A percentile compares a stretch with the other conserved stretches of the same genome.
Evolutionary conservation across 2,797 vertebrate species (phyloP).

Genomic region (Ptychadena robeensis): DNA sequence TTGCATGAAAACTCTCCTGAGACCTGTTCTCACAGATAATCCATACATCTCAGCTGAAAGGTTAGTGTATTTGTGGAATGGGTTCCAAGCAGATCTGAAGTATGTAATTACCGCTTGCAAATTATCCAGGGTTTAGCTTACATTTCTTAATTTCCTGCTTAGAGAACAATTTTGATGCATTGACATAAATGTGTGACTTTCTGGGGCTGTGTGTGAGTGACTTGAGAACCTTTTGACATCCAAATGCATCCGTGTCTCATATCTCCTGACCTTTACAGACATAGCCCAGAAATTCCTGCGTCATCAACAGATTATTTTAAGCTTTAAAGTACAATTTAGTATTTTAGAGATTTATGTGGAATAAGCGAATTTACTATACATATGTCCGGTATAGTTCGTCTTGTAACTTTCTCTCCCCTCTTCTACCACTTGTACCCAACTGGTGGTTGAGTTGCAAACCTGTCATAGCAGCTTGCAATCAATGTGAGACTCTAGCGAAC

Average conservation of each 20-base stretch:
- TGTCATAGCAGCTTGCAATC: too few relatives aligned
- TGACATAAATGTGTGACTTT: conserved; percentile 28
- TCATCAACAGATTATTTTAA: conserved; percentile 3
- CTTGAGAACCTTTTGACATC: conserved; percentile 21
- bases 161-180: conserved; percentile 31
- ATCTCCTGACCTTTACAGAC: background rate
- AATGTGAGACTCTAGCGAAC: too few relatives aligned
- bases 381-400: background rate
- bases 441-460: too few relatives aligned
- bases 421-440: too few relatives aligned
- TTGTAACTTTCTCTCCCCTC: background rate
- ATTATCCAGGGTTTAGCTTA: conserved; percentile 51
- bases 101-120: conserved; percentile 51
- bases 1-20: conserved; percentile 30
- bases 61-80: conserved; percentile 47
- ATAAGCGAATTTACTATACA: background rate
- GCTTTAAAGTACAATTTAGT: background rate
- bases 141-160: conserved; percentile 39
- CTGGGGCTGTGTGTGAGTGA: background rate
- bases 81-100: conserved; percentile 33
- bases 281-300: background rate
- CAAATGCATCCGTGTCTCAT: background rate
- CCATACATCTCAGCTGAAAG: conserved; percentile 48
- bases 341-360: background rate
- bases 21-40: conserved; percentile 39